Percentiles rank a stretch among this genome's conserved stretches.
These are phyloP conservation scores for Bergia puertoricense DNA, from an alignment of 92 coral and sea anemone species.

Conservation along the genomic window DNA sequence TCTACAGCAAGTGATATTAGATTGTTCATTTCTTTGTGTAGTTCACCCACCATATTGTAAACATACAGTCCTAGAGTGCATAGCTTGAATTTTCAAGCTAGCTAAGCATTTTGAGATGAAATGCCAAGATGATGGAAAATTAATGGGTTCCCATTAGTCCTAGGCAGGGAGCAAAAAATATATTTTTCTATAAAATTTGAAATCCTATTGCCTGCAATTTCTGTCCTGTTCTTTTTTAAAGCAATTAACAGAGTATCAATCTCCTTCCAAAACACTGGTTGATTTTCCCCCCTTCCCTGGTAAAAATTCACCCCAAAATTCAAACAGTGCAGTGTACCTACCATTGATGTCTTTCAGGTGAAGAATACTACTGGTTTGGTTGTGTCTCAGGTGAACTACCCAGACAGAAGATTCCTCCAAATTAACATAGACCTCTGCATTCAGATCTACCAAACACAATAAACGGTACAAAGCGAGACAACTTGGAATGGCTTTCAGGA, in stretches of 20 bases:
- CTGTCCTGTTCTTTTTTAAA: no score
- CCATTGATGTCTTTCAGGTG: slow-evolving; percentile 91
- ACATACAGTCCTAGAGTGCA: no score
- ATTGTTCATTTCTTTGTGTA: no score
- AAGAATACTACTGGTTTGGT: slow-evolving; percentile 70
- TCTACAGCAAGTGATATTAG: not conserved
- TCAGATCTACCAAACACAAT: slow-evolving; percentile 83
- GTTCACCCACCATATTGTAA: no score
- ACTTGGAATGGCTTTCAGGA: slow-evolving; percentile 88
- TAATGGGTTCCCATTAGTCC: no score
- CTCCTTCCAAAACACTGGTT: no score
- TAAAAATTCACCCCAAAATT: no score
- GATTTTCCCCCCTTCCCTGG: no score
- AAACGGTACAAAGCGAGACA: slow-evolving; percentile 88
- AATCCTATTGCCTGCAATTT: no score
- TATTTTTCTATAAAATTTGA: no score
- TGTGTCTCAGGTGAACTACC: slow-evolving; percentile 81
- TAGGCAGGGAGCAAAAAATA: no score
- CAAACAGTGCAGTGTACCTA: slow-evolving; percentile 8
- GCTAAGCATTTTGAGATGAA: not conserved
- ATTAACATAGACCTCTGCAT: slow-evolving; percentile 70
- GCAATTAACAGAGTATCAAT: no score
- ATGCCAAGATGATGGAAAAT: not conserved
- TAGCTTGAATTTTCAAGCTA: not conserved
- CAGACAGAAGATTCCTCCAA: slow-evolving; percentile 77